Conservation (phyloP, 2,888 invertebrate genomes). For the Troides helena region DNA sequence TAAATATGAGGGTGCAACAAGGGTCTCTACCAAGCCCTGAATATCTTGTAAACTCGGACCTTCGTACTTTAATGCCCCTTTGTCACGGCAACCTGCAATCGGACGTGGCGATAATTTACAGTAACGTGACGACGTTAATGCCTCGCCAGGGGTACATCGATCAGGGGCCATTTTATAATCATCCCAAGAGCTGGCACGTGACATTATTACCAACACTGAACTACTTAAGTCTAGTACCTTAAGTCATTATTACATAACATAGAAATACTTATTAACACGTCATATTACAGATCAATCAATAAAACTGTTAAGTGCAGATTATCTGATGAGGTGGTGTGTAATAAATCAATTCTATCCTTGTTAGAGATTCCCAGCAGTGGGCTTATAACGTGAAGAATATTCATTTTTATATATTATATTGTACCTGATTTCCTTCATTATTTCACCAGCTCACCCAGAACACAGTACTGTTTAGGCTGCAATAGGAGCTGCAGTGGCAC, state of each 20-base stretch:
- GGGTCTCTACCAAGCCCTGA: conserved; percentile 56
- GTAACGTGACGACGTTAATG: conserved; percentile 68
- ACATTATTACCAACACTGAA: conserved; percentile 48
- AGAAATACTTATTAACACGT: background rate
- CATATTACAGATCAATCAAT: background rate
- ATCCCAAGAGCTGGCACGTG: conserved; percentile 55
- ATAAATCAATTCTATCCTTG: too few species aligned
- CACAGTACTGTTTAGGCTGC: too few species aligned
- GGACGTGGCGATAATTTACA: conserved; percentile 74
- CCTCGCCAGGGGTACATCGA: conserved; percentile 51
- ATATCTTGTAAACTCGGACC: conserved; percentile 63
- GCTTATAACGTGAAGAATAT: too few species aligned
- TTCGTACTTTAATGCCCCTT: conserved; percentile 67
- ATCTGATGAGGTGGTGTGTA: too few species aligned
- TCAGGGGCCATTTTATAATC: conserved; percentile 62
- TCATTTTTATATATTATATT: too few species aligned
- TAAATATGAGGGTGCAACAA: conserved; percentile 47
- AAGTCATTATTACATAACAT: background rate
- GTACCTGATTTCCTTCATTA: too few species aligned
- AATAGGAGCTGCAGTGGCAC: too few species aligned
- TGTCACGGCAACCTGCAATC: conserved; percentile 75
- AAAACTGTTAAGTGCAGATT: too few species aligned
- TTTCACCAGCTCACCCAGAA: too few species aligned
- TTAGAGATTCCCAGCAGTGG: too few species aligned
- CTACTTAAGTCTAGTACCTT: background rate